phyloP scores from a whole-genome alignment of 2,113 vertebrate genomes.

The Monopterus albus region DNA sequence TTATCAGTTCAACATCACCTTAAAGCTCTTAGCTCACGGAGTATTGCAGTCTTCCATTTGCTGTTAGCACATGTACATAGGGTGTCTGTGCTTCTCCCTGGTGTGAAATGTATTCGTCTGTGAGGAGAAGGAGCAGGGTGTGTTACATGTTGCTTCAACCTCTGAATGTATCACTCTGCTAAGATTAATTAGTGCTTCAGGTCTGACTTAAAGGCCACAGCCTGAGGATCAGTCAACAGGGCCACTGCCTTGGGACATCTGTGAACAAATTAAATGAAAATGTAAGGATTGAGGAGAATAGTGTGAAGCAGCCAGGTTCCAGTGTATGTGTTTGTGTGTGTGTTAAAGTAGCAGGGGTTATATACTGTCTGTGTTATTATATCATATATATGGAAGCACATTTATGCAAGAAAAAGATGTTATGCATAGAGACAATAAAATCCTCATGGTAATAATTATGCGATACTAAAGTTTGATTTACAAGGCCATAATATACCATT shows the following conservation, averaged over 20 bases:
- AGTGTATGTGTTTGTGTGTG: background rate
- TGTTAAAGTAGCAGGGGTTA: background rate
- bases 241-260: slow-evolving; percentile 35
- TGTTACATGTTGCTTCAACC: slow-evolving; percentile 31
- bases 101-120: slow-evolving; percentile 32
- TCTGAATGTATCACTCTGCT: slow-evolving; percentile 55
- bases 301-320: slow-evolving; percentile 4
- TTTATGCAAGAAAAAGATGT: background rate
- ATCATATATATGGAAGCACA: background rate
- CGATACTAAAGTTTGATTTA: too few species aligned
- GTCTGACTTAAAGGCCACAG: slow-evolving; percentile 67
- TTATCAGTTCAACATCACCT: slow-evolving; percentile 62
- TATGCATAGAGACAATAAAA: too few species aligned
- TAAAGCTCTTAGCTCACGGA: slow-evolving; percentile 58
- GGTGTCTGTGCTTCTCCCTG: slow-evolving; percentile 14
- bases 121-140: background rate
- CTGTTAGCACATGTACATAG: slow-evolving; percentile 37
- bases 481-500: too few species aligned
- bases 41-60: slow-evolving; percentile 48
- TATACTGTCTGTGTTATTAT: background rate
- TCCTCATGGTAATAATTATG: background rate
- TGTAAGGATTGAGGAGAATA: slow-evolving; percentile 29
- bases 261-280: slow-evolving; percentile 61
- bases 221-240: slow-evolving; percentile 61
- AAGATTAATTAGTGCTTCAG: slow-evolving; percentile 68